Evolutionary conservation across 2,113 vertebrate species (phyloP).

Genomic region (Tympanuchus pallidicinctus): DNA sequence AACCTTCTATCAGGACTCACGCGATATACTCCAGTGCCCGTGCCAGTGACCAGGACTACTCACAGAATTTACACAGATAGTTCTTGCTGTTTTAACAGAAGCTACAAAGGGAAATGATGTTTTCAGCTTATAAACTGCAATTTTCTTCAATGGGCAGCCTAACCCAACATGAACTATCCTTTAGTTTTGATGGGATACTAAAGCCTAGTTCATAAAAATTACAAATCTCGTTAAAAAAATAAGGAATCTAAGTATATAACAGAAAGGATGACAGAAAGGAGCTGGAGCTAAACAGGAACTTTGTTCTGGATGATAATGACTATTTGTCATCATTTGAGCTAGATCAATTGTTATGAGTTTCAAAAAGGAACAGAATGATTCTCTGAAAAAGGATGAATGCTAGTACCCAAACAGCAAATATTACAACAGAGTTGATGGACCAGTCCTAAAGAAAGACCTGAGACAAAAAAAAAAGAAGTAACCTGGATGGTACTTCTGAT

Average conservation of each 20-base stretch:
- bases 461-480: neutral
- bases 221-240: neutral
- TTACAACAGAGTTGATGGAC: neutral
- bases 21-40: neutral
- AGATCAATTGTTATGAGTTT: neutral
- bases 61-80: neutral
- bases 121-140: neutral
- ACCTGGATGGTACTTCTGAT: neutral
- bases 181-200: neutral
- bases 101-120: neutral
- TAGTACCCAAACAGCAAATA: neutral
- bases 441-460: neutral
- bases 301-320: neutral
- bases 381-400: neutral
- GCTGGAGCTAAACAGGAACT: neutral
- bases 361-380: constrained; percentile 3
- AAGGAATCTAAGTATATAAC: neutral
- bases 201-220: neutral
- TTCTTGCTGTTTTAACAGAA: neutral
- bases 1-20: neutral
- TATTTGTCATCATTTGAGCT: constrained; percentile 2
- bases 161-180: neutral
- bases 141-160: neutral
- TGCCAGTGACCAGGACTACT: neutral
- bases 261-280: neutral